These are phyloP conservation scores for Pseudorectes ferrugineus DNA, from an alignment of 2,113 vertebrate genomes.

Conservation along the genomic window DNA sequence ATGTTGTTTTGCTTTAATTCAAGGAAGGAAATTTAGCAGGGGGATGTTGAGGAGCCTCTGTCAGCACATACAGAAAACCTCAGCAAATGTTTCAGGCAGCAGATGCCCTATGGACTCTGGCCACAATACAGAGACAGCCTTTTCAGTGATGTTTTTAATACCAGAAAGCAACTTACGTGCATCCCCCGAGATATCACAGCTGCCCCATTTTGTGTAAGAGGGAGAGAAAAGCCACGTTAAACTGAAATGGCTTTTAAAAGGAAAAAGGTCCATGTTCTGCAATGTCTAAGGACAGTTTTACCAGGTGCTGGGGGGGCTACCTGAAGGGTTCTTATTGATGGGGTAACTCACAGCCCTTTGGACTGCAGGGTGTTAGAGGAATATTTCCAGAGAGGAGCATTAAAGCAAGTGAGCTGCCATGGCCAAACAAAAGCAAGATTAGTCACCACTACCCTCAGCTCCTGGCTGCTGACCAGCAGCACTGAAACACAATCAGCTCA, in stretches of 20 bases:
- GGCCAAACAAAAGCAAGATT: neutral
- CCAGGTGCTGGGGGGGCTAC: neutral
- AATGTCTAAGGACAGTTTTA: neutral
- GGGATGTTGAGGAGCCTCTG: neutral
- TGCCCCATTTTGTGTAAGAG: neutral
- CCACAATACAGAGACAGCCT: neutral
- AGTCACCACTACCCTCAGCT: neutral
- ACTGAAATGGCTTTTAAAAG: neutral
- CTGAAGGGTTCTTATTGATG: neutral
- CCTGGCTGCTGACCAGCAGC: neutral
- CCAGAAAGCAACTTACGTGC: neutral
- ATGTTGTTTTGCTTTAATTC: slow-evolving; percentile 13
- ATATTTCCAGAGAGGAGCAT: neutral
- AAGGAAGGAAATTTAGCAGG: neutral
- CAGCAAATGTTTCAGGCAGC: neutral
- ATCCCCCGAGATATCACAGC: neutral
- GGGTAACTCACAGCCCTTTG: neutral
- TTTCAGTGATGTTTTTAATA: neutral
- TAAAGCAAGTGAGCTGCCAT: neutral
- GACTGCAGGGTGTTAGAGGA: neutral
- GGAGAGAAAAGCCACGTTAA: neutral
- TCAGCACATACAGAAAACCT: neutral
- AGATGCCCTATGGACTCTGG: neutral
- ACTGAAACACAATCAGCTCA: neutral
- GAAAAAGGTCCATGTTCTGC: neutral